Percentiles rank a stretch among this genome's conserved stretches.
These are phyloP conservation scores for Calameuta idolon DNA, from an alignment of 2,888 invertebrate genomes.

Conservation along the genomic window DNA sequence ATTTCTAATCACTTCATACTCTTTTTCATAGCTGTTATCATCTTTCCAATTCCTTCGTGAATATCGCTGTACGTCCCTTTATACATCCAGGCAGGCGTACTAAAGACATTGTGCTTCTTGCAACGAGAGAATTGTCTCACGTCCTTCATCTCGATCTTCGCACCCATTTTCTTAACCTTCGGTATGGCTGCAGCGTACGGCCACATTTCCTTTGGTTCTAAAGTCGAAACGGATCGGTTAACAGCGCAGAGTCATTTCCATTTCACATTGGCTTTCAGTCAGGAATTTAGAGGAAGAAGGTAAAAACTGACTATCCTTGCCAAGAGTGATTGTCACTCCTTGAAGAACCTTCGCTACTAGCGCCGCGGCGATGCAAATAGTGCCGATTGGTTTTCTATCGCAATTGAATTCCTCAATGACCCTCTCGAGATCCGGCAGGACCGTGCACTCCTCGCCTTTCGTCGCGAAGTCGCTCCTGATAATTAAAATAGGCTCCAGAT, in stretches of 20 bases:
- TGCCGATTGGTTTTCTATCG: conserved; percentile 69
- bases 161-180: conserved; percentile 68
- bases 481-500: background rate
- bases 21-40: conserved; percentile 54
- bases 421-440: conserved; percentile 66
- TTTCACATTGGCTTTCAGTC: background rate
- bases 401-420: conserved; percentile 68
- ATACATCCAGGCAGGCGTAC: conserved; percentile 72
- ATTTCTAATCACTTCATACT: conserved; percentile 1
- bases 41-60: conserved; percentile 69
- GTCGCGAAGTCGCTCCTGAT: conserved; percentile 69
- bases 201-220: conserved; percentile 64
- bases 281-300: background rate
- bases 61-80: conserved; percentile 68
- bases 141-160: conserved; percentile 60
- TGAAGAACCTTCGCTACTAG: conserved; percentile 67
- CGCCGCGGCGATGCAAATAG: conserved; percentile 70
- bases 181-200: conserved; percentile 69
- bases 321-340: conserved; percentile 64
- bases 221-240: background rate
- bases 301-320: conserved; percentile 54
- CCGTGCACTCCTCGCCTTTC: conserved; percentile 66
- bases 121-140: conserved; percentile 67
- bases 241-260: background rate
- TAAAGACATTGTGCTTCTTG: conserved; percentile 67